Base-by-base conservation (phyloP, 1,140 invertebrate species). In the Macrobrachium rosenbergii region DNA sequence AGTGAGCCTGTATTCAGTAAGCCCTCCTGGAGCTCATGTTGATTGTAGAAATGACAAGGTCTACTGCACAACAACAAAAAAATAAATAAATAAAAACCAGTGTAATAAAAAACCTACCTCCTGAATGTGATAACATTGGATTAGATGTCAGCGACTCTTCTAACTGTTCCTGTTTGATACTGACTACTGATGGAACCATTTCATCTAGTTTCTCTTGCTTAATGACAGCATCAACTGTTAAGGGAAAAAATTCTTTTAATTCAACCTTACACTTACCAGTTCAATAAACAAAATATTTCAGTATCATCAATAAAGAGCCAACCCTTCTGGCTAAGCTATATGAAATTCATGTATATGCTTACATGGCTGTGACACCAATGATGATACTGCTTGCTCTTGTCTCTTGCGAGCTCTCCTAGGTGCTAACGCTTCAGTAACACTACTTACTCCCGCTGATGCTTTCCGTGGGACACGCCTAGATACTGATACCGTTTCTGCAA, bases 401-500 rank as follows among this genome's bases (percentile, higher is more conserved):
- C 85, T 72, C 60, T 87, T 87, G 21, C 85, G 77, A 23, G 85
- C 85, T 82, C 85, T 82, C 58, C 85, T 81, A 2, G 85, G 85
- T 58, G 85, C 85, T 43, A 87, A 23, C 14, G 85, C 85, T 63
- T 87, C 85, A 7, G 85, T 87, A 7, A 81, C 85, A 75, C 85
- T 87, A 75, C 85, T 87, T 59, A 87, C 85, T 7, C 85, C 85
- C 37, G 85, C 85, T 75, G 85, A 87, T 59, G 85, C 85, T 58
- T 87, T 87, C 23, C 85, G 85, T 63, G 85, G 85, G 14, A 87
- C 78, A n/a, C 85, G 67, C 1, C 85, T 52, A 16, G 85, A 87
- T n/a, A 87, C 85, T 75, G 85, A 52, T 23, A 79, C 85, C 14
- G 85, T 63, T 62, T 87, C 85, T 52, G 79, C 85, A 62, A 75